Conservation (phyloP, 1,140 invertebrate genomes). For the Saccostrea echinata region DNA sequence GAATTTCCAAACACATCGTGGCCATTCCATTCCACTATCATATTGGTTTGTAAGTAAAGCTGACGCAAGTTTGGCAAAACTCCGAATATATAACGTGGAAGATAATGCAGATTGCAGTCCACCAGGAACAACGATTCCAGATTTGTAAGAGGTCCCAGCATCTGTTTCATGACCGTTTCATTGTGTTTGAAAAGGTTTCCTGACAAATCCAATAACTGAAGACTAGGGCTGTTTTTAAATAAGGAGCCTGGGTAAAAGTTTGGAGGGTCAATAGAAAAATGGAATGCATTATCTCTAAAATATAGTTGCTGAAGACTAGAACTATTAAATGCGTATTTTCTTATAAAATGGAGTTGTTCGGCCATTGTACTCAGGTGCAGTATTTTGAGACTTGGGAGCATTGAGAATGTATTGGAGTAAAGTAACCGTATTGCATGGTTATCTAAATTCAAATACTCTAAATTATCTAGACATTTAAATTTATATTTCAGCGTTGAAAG, state of each 20-base stretch:
- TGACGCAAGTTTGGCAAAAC: not conserved
- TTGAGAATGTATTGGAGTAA: not conserved
- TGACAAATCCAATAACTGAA: slow-evolving; percentile 31
- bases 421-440: not conserved
- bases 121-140: not conserved
- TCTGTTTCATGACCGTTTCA: not conserved
- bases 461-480: slow-evolving; percentile 37
- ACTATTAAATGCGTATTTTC: slow-evolving; percentile 29
- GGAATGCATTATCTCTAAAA: slow-evolving; percentile 8
- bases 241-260: not conserved
- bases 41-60: not conserved
- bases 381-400: not conserved
- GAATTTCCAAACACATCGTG: not conserved
- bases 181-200: slow-evolving; percentile 3
- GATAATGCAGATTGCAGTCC: not conserved
- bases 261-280: not conserved
- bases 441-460: not conserved
- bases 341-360: not conserved
- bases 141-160: slow-evolving; percentile 32
- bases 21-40: slow-evolving; percentile 18
- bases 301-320: not conserved
- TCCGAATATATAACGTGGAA: slow-evolving; percentile 19
- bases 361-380: not conserved
- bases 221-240: slow-evolving; percentile 9
- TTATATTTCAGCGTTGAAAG: not conserved